Conservation (phyloP, 2,888 invertebrate genomes). For the Cepaea hortensis region DNA sequence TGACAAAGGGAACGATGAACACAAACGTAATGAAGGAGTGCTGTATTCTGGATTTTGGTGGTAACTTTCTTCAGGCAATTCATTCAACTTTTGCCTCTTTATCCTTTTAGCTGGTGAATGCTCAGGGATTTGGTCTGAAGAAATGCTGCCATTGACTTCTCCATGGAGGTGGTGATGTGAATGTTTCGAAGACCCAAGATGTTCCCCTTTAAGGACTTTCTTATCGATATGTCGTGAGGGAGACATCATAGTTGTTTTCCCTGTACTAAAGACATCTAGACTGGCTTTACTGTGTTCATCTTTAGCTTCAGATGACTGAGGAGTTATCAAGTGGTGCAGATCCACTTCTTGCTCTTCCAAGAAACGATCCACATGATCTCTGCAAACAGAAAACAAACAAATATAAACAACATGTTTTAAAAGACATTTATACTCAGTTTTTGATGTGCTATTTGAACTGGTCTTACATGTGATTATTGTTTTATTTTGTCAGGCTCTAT, state of each 20-base stretch:
- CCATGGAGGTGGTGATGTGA: slow-evolving; percentile 42
- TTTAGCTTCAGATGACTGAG: slow-evolving; percentile 44
- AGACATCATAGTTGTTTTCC: slow-evolving; percentile 41
- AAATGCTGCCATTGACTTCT: slow-evolving; percentile 56
- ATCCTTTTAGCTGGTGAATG: slow-evolving; percentile 45
- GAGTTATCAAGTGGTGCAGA: slow-evolving; percentile 55
- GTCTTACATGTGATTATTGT: no score
- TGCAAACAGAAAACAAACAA: slow-evolving; percentile 66
- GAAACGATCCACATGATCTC: slow-evolving; percentile 94
- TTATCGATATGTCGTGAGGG: slow-evolving; percentile 36
- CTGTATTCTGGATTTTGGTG: neutral
- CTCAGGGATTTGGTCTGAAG: slow-evolving; percentile 42
- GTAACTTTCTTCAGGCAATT: slow-evolving; percentile 6
- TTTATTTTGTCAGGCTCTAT: no score
- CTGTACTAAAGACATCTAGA: slow-evolving; percentile 33
- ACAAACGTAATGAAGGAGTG: neutral
- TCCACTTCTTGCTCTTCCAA: slow-evolving; percentile 82
- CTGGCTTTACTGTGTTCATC: slow-evolving; percentile 24
- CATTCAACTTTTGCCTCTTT: slow-evolving; percentile 42
- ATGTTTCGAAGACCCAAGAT: slow-evolving; percentile 31
- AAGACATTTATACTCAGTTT: no score
- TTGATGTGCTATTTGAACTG: no score
- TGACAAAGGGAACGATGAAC: slow-evolving; percentile 13
- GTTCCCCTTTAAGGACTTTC: slow-evolving; percentile 22
- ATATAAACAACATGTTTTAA: no score